Evolutionary conservation across 2,888 invertebrate genomes (phyloP).

Genomic region (Digitonthophagus gazella): DNA sequence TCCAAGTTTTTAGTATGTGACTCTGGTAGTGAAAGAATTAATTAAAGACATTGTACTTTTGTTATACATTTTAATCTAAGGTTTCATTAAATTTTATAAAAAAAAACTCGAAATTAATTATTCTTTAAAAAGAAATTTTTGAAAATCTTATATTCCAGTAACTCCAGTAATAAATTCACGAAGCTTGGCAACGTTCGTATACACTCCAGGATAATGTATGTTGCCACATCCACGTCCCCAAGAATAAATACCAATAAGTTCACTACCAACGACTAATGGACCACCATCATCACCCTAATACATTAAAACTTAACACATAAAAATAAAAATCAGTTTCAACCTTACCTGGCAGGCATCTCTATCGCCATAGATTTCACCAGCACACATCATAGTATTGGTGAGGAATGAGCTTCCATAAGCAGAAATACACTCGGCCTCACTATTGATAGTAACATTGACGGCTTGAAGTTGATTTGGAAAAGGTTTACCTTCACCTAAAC

Average conservation of each 20-base stretch:
- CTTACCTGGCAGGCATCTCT: slow-evolving; percentile 23
- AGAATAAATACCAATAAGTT: slow-evolving; percentile 24
- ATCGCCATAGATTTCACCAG: slow-evolving; percentile 42
- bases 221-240: slow-evolving; percentile 28
- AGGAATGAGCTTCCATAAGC: slow-evolving; percentile 28
- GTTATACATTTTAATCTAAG: no score
- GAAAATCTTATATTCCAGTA: slow-evolving; percentile 11
- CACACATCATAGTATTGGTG: slow-evolving; percentile 57
- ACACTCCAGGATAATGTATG: slow-evolving; percentile 23
- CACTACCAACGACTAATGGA: slow-evolving; percentile 21
- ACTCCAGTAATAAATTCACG: slow-evolving; percentile 11
- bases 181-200: slow-evolving; percentile 17
- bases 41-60: no score
- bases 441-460: slow-evolving; percentile 29
- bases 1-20: no score
- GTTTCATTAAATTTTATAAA: no score
- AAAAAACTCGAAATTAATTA: no score
- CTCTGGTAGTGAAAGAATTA: no score
- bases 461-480: slow-evolving; percentile 27
- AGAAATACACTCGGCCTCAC: slow-evolving; percentile 28
- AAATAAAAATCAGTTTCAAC: not conserved
- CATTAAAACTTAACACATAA: not conserved
- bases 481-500: slow-evolving; percentile 23
- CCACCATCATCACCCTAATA: slow-evolving; percentile 25
- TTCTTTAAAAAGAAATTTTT: no score